phyloP scores from a whole-genome alignment of 2,113 vertebrate genomes.

The Muntiacus muntjak region DNA sequence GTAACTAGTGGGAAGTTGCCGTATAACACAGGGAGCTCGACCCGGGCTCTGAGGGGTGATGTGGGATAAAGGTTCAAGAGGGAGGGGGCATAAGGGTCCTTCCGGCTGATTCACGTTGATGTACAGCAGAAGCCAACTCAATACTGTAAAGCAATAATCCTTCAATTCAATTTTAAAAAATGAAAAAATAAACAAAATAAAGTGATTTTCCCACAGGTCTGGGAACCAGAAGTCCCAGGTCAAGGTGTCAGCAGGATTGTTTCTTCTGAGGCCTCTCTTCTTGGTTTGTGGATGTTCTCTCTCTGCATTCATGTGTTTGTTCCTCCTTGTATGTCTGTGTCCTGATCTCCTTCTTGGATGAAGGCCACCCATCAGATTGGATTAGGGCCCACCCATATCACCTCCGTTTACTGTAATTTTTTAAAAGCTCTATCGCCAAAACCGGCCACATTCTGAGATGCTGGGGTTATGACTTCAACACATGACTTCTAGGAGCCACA shows the following conservation, averaged over 20 bases:
- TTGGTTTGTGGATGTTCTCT: neutral
- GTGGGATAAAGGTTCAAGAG: neutral
- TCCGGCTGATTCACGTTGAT: neutral
- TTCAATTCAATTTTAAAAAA: neutral
- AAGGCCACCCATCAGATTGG: neutral
- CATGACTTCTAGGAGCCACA: neutral
- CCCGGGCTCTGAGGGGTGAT: neutral
- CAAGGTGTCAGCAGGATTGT: neutral
- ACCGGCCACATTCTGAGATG: neutral
- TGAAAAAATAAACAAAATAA: neutral
- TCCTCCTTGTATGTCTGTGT: neutral
- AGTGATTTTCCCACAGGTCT: neutral
- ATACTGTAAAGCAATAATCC: neutral
- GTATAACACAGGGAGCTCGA: neutral
- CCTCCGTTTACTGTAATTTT: neutral
- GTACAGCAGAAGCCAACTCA: neutral
- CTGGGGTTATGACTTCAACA: neutral
- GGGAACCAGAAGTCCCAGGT: neutral
- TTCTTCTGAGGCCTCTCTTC: neutral
- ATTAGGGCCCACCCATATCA: neutral
- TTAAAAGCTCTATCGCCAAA: neutral
- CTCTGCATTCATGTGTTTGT: neutral
- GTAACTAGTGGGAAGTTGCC: neutral
- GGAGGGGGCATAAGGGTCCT: neutral
- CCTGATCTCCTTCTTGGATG: neutral